Evolutionary conservation across 2,797 vertebrate genomes (phyloP).

Genomic region (Danio choprae): DNA sequence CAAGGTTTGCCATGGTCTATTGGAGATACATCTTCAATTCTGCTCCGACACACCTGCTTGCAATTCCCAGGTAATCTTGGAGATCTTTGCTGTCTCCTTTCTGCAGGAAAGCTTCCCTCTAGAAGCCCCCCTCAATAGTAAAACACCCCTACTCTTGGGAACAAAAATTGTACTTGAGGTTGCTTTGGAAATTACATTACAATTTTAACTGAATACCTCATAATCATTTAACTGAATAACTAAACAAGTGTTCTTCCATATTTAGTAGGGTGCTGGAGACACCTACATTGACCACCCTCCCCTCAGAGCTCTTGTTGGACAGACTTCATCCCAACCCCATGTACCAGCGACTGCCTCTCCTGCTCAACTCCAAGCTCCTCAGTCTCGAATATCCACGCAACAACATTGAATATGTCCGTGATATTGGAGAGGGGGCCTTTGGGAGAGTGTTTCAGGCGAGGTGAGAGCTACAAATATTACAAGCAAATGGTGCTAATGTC

Average conservation of each 20-base stretch:
- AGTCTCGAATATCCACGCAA: constrained; percentile 96
- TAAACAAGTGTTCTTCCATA: neutral
- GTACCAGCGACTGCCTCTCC: constrained; percentile 95
- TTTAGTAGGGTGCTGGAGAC: constrained; percentile 83
- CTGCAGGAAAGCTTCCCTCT: neutral
- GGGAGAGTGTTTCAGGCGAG: constrained; percentile 98
- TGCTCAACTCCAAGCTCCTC: constrained; percentile 93
- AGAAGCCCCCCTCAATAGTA: too few species aligned
- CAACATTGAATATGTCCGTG: constrained; percentile 96
- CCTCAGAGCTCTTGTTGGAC: constrained; percentile 93
- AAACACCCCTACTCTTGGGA: too few species aligned
- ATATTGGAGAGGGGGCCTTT: constrained; percentile 97
- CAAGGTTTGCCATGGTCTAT: neutral
- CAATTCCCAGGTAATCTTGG: neutral
- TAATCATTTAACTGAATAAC: too few species aligned
- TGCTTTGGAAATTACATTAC: neutral
- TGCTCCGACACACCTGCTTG: neutral
- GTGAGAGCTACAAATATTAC: constrained; percentile 66
- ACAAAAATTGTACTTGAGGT: neutral
- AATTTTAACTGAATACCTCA: neutral
- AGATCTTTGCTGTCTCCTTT: neutral
- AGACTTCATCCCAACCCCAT: constrained; percentile 97
- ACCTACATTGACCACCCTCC: constrained; percentile 87
- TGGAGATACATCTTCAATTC: neutral
- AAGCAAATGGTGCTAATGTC: constrained; percentile 18